Conservation (phyloP, 2,888 invertebrate genomes). For the Cephalotes varians region DNA sequence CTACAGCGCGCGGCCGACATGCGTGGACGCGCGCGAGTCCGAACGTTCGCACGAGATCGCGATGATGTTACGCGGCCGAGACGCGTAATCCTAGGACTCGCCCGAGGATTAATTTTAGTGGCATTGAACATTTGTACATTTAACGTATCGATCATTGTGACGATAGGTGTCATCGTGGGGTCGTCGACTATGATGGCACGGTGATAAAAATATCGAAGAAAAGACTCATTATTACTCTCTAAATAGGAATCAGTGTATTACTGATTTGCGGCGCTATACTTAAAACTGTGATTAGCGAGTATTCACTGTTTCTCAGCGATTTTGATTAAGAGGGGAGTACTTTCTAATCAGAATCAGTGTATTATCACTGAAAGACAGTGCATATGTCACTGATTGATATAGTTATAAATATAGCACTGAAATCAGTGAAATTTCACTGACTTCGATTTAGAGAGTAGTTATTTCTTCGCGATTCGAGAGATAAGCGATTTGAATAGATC, state of each 20-base stretch:
- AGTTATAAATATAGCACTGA: no score
- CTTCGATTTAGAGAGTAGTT: no score
- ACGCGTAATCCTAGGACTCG: not conserved
- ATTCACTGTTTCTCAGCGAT: no score
- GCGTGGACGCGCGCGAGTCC: conserved; percentile 20
- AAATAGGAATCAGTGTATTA: no score
- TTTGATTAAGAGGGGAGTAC: no score
- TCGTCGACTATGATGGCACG: not conserved
- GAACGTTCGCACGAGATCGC: conserved; percentile 3
- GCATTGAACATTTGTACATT: no score
- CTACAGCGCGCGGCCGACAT: conserved; percentile 23
- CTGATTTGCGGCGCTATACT: no score
- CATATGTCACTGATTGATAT: no score
- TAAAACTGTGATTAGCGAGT: no score
- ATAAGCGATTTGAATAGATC: conserved; percentile 19
- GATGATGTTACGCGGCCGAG: not conserved
- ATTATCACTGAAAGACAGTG: no score
- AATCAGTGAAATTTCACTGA: no score
- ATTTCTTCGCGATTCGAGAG: conserved; percentile 8
- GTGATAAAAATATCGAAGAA: conserved; percentile 15
- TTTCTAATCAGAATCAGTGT: no score
- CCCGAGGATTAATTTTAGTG: not conserved
- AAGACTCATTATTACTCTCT: conserved; percentile 28
- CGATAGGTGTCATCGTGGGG: not conserved
- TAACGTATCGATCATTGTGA: not conserved